Evolutionary conservation across 2,113 vertebrate species (phyloP).

Genomic region (Empidonax alnorum): DNA sequence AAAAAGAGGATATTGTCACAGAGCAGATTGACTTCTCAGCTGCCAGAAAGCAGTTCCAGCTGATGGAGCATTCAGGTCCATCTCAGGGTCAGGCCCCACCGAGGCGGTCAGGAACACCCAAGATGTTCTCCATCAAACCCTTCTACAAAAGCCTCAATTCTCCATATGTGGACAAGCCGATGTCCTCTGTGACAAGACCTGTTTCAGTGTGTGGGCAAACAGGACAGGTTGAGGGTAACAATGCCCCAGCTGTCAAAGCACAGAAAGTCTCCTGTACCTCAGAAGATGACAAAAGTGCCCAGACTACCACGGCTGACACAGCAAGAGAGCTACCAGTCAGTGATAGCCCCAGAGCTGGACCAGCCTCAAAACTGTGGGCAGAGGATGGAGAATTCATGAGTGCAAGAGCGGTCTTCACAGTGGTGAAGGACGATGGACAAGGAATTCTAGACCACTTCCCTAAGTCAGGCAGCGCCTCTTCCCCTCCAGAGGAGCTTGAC

Average conservation of each 20-base stretch:
- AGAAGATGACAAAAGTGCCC: conserved; percentile 41
- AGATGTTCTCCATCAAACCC: conserved; percentile 91
- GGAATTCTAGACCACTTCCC: conserved; percentile 79
- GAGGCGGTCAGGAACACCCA: conserved; percentile 82
- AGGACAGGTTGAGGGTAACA: conserved; percentile 45
- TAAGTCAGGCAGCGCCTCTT: conserved; percentile 72
- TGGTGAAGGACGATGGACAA: conserved; percentile 88
- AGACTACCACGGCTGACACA: not conserved
- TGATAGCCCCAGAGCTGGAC: conserved; percentile 67
- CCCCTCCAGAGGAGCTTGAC: conserved; percentile 89
- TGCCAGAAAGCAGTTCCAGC: conserved; percentile 92
- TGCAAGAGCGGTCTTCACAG: conserved; percentile 86
- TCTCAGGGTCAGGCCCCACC: conserved; percentile 46
- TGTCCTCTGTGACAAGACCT: conserved; percentile 53
- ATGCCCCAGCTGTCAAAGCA: conserved; percentile 43
- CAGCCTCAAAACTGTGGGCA: conserved; percentile 78
- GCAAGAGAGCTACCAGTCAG: conserved; percentile 47
- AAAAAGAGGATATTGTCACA: conserved; percentile 88
- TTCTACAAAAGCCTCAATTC: conserved; percentile 83
- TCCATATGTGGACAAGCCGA: conserved; percentile 57
- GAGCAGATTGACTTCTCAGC: conserved; percentile 93
- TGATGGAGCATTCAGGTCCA: conserved; percentile 79
- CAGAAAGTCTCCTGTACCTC: conserved; percentile 68
- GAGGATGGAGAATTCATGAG: conserved; percentile 91
- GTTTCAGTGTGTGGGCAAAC: not conserved